A percentile compares a stretch with the other conserved stretches of the same genome.
Evolutionary conservation across 2,888 invertebrate species (phyloP).

Genomic region (Drosophila leonis): DNA sequence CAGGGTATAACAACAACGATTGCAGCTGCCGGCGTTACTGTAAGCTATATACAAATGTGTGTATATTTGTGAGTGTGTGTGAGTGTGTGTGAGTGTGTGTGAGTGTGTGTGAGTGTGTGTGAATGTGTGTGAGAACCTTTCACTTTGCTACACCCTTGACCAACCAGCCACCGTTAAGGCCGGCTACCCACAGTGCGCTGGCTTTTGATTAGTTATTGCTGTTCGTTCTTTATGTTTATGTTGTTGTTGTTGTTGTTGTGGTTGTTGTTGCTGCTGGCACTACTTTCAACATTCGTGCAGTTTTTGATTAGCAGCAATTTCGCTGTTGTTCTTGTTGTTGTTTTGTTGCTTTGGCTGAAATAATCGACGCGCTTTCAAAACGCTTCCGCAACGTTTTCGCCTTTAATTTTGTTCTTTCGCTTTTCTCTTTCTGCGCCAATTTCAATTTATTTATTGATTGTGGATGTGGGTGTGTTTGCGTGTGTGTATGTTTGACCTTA

Average conservation of each 20-base stretch:
- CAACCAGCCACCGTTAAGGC: constrained; percentile 5
- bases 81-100: not conserved
- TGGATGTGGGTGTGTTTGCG: constrained; percentile 25
- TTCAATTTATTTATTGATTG: constrained; percentile 68
- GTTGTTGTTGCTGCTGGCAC: constrained; percentile 31
- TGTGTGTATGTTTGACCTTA: constrained; percentile 28
- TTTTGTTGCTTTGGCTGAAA: constrained; percentile 29
- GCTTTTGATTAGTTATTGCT: constrained; percentile 67
- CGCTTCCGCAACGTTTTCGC: constrained; percentile 53
- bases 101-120: constrained; percentile 1
- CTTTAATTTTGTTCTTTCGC: constrained; percentile 7
- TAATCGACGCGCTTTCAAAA: constrained; percentile 62
- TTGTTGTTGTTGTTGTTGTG: constrained; percentile 23
- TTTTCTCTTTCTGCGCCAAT: constrained; percentile 33
- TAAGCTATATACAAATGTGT: constrained; percentile 4
- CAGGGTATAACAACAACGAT: constrained; percentile 29
- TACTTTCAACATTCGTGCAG: constrained; percentile 68
- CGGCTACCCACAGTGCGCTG: constrained; percentile 32
- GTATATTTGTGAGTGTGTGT: not conserved
- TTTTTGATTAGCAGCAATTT: constrained; percentile 74
- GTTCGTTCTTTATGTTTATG: constrained; percentile 20
- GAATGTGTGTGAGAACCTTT: constrained; percentile 39
- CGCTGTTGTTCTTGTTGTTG: constrained; percentile 18
- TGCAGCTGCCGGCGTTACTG: constrained; percentile 24
- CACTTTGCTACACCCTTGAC: constrained; percentile 38